Evolutionary conservation across 2,888 invertebrate species (phyloP), one percentile per base, ranked within the genome.

Genomic region (Oxycera nigricornis): DNA sequence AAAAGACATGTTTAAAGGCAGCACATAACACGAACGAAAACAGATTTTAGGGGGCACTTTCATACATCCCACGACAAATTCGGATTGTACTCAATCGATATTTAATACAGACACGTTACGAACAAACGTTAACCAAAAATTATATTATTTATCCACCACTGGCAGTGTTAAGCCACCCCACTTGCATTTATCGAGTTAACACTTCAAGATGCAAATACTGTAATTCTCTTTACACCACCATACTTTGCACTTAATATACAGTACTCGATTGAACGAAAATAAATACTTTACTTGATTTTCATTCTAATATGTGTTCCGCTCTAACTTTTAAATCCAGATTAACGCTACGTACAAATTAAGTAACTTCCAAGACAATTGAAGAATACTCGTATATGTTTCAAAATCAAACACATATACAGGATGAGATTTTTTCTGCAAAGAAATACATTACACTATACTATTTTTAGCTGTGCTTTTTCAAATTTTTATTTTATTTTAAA

Each of bases 401-500:
- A 61, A 65, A 39, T 41, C 41, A 65, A 24, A 65, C 65, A 65
- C 65, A 65, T 11, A 65, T 24, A 65, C 65, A 65, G 41, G 65
- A 41, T 24, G 65, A 65, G 14, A 35, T 11, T 22, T 65, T 65
- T 65, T 39, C 65, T 68, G 68, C 9, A 68, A 68, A 68, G 52
- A 52, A 50, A 68, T 28, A 30, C 31, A 1, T 28, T 30, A 50
- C 2, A 30, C 50, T 28, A 72, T 55, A 65, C 30, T 65, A 41
- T 41, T 14, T 14, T n/a, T 65, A 2, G 11, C 22, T 9, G 41
- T 65, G 41, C 17, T 57, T 50, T 20, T 62, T 73, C 14, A 61
- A 61, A n/a, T n/a, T n/a, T n/a, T n/a, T 50, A 35, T 73, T 73
- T 73, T 73, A 73, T 73, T 46, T 46, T 73, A 73, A 73, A 73